These are phyloP conservation scores for Bellardia bayeri DNA, from an alignment of 2,888 invertebrate genomes.

Conservation along the genomic window DNA sequence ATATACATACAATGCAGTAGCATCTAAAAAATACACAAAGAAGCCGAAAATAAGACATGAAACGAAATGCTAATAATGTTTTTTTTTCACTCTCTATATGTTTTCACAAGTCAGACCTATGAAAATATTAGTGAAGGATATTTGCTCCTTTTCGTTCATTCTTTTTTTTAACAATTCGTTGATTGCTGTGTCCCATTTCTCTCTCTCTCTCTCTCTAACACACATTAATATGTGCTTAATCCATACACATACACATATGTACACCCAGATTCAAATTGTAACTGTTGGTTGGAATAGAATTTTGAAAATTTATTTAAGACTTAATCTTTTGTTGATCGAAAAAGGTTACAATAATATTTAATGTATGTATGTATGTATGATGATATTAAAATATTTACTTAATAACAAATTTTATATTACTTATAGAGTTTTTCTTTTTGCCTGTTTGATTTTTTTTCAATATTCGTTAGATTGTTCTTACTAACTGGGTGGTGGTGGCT, in stretches of 20 bases:
- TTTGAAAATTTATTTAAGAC: constrained; percentile 53
- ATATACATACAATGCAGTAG: too few relatives aligned
- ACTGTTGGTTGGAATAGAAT: constrained; percentile 1
- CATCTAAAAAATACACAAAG: neutral
- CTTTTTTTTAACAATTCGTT: neutral
- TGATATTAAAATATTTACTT: constrained; percentile 67
- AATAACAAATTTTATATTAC: constrained; percentile 38
- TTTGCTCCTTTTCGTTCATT: constrained; percentile 11
- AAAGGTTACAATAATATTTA: constrained; percentile 67
- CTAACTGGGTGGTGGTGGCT: neutral
- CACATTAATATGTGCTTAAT: neutral
- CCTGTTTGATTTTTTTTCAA: neutral
- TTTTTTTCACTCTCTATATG: constrained; percentile 54
- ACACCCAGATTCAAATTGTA: neutral
- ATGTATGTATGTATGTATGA: constrained; percentile 22
- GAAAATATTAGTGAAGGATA: constrained; percentile 69
- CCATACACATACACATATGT: neutral
- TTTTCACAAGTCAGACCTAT: constrained; percentile 71
- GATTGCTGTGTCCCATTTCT: neutral
- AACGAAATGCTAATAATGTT: constrained; percentile 69
- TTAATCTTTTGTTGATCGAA: constrained; percentile 65
- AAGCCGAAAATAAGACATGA: neutral
- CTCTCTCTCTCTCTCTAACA: neutral
- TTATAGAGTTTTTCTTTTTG: neutral
- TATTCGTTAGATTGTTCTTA: constrained; percentile 10